These are phyloP conservation scores for Collichthys lucidus DNA, from an alignment of 2,113 vertebrate species.

Conservation along the genomic window DNA sequence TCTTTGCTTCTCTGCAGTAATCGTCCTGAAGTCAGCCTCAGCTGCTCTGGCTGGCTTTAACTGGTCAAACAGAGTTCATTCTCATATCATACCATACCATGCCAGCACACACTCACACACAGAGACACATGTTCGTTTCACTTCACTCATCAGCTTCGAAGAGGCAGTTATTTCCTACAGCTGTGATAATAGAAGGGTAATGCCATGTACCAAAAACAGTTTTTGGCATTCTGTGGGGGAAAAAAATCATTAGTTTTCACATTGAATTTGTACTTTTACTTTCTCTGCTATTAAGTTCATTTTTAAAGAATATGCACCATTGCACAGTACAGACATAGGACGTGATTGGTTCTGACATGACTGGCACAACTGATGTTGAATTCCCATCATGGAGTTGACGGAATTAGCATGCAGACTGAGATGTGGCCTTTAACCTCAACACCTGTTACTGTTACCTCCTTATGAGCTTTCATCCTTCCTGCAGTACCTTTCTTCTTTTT, in stretches of 20 bases:
- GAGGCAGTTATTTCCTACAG: not conserved
- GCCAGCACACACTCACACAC: not conserved
- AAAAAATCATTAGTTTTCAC: not conserved
- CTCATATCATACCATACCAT: conserved; percentile 5
- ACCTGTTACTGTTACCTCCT: conserved; percentile 42
- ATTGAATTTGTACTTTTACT: not conserved
- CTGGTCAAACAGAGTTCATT: conserved; percentile 50
- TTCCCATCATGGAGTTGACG: conserved; percentile 40
- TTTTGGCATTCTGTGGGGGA: not conserved
- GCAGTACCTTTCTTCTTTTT: not conserved
- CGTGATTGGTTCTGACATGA: conserved; percentile 31
- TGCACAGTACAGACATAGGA: not conserved
- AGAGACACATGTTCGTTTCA: conserved; percentile 1
- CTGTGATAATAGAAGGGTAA: conserved; percentile 6
- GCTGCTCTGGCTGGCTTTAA: conserved; percentile 33
- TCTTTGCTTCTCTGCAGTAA: conserved; percentile 51
- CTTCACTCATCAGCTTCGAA: conserved; percentile 12
- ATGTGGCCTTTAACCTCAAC: conserved; percentile 43
- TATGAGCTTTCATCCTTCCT: conserved; percentile 14
- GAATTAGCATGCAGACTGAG: conserved; percentile 45
- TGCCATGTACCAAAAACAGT: not conserved
- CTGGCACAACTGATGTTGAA: conserved; percentile 6
- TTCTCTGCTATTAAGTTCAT: not conserved
- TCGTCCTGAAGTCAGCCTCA: conserved; percentile 16
- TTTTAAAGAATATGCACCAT: not conserved